Evolutionary conservation across 2,888 invertebrate species (phyloP).

Genomic region (Malthinus flaveolus): DNA sequence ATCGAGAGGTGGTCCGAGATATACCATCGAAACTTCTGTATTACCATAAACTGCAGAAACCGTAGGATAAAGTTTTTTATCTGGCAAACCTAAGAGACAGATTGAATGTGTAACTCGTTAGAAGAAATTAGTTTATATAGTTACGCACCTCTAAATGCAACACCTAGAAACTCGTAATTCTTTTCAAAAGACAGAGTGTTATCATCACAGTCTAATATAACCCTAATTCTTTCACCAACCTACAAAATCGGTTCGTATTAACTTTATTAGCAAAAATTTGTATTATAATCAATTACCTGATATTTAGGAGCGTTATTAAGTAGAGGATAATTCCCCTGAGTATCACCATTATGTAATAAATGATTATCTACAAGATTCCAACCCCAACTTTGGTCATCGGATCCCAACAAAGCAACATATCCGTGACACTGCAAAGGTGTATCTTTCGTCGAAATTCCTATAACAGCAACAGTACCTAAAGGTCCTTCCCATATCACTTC

Average conservation of each 20-base stretch:
- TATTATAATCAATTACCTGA: constrained; percentile 64
- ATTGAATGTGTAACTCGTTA: constrained; percentile 8
- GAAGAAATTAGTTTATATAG: background rate
- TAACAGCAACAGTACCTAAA: constrained; percentile 95
- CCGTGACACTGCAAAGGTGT: constrained; percentile 93
- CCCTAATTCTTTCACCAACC: constrained; percentile 96
- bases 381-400: constrained; percentile 98
- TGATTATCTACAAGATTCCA: constrained; percentile 99
- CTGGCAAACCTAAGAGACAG: constrained; percentile 73
- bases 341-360: constrained; percentile 93
- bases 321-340: constrained; percentile 90
- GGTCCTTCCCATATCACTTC: constrained; percentile 99
- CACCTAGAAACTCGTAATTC: constrained; percentile 97
- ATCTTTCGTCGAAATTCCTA: constrained; percentile 93
- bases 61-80: constrained; percentile 91
- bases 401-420: constrained; percentile 92
- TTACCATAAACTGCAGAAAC: constrained; percentile 99
- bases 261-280: constrained; percentile 7
- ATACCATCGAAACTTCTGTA: constrained; percentile 99
- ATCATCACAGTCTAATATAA: constrained; percentile 97
- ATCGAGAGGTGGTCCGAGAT: constrained; percentile 94
- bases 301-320: constrained; percentile 97
- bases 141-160: constrained; percentile 86
- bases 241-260: constrained; percentile 52
- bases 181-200: constrained; percentile 96